These are phyloP conservation scores for Thinocorus orbignyianus DNA, from an alignment of 2,113 vertebrate species.

Conservation along the genomic window DNA sequence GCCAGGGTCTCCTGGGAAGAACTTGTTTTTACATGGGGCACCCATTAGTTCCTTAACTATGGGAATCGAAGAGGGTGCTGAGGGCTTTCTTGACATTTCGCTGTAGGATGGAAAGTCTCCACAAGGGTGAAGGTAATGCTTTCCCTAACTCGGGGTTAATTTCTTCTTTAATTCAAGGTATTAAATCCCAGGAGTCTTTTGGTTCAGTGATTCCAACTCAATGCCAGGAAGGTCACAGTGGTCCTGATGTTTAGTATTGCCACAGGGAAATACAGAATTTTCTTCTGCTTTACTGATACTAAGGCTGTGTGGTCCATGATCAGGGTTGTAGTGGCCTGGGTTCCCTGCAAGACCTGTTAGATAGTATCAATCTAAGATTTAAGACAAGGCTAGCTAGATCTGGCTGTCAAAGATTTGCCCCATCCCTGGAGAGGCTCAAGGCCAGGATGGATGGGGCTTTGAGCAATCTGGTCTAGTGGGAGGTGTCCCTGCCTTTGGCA, in stretches of 20 bases:
- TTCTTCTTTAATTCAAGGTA: not conserved
- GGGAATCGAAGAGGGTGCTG: not conserved
- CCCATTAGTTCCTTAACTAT: not conserved
- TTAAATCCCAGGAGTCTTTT: not conserved
- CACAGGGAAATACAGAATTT: not conserved
- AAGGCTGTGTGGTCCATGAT: not conserved
- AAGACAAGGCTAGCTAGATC: not conserved
- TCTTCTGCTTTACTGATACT: not conserved
- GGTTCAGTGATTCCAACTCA: not conserved
- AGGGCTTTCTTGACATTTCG: not conserved
- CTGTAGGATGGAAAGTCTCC: not conserved
- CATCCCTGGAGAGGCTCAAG: too few species aligned
- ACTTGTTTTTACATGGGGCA: not conserved
- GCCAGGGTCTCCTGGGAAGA: not conserved
- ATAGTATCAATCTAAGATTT: not conserved
- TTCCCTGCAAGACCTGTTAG: not conserved
- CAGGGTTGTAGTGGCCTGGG: not conserved
- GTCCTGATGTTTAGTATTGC: not conserved
- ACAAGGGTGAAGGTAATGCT: not conserved
- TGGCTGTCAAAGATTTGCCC: not conserved
- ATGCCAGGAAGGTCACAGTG: not conserved
- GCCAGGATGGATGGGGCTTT: too few species aligned
- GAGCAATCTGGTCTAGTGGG: too few species aligned
- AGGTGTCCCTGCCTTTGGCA: too few species aligned
- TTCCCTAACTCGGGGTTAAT: not conserved